Evolutionary conservation across 2,113 vertebrate species (phyloP).

Genomic region (Bubo blakistoni): DNA sequence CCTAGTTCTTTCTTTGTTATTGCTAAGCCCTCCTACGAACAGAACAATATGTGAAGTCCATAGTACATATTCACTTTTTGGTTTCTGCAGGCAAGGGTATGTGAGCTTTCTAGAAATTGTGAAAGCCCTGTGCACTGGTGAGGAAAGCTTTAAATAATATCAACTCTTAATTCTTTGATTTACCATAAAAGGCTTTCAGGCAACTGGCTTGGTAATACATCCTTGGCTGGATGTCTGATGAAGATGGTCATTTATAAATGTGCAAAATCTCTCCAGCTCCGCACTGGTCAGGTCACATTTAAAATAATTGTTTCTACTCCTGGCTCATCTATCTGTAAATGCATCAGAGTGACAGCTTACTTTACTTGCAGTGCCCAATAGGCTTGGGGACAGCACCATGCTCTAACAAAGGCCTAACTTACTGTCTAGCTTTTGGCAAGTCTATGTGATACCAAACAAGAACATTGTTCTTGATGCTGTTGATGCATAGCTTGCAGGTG

Average conservation of each 20-base stretch:
- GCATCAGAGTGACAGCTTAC: not conserved
- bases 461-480: not conserved
- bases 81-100: not conserved
- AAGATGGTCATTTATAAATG: conserved; percentile 31
- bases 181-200: not conserved
- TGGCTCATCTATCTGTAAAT: conserved; percentile 3
- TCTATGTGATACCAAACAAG: not conserved
- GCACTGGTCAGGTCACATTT: not conserved
- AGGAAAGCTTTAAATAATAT: not conserved
- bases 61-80: not conserved
- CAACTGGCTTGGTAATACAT: not conserved
- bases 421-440: not conserved
- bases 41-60: not conserved
- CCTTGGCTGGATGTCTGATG: conserved; percentile 3
- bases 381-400: not conserved
- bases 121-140: not conserved
- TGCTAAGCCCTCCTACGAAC: not conserved
- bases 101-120: not conserved
- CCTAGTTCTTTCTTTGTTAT: not conserved
- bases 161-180: not conserved
- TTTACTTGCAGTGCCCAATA: not conserved
- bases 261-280: not conserved
- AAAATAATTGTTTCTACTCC: conserved; percentile 27
- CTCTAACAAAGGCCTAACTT: not conserved
- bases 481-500: not conserved